A percentile compares a stretch with the other conserved stretches of the same genome.
Evolutionary conservation across 2,797 vertebrate genomes (phyloP).

Genomic region (Anguilla megastoma): DNA sequence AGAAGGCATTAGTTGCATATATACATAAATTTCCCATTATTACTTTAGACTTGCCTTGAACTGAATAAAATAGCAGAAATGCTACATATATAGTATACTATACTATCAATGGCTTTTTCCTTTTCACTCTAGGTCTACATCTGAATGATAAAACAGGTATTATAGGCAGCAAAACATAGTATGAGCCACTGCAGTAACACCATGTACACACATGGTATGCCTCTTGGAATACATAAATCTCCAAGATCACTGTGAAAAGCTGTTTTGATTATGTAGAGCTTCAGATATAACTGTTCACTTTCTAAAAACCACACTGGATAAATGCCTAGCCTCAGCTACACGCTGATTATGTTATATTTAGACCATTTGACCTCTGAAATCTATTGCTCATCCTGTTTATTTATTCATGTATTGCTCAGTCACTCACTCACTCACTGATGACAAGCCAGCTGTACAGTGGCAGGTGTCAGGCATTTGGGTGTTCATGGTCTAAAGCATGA

Average conservation of each 20-base stretch:
- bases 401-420: not conserved
- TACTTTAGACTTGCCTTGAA: not conserved
- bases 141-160: not conserved
- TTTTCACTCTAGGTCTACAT: not conserved
- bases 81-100: not conserved
- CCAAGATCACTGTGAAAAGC: not conserved
- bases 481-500: too few relatives aligned
- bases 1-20: conserved; percentile 23
- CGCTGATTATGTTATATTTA: not conserved
- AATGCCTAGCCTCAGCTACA: not conserved
- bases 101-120: not conserved
- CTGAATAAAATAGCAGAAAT: not conserved
- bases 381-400: not conserved
- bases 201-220: not conserved
- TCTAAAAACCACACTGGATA: too few relatives aligned
- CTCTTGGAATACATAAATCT: not conserved
- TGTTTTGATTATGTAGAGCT: not conserved
- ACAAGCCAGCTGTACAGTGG: too few relatives aligned
- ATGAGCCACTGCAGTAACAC: not conserved
- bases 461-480: too few relatives aligned
- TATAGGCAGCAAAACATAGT: not conserved
- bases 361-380: not conserved
- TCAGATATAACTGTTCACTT: not conserved
- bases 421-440: too few relatives aligned
- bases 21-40: not conserved